A percentile compares a stretch with the other conserved stretches of the same genome.
These are phyloP conservation scores for Amiota mariae DNA, from an alignment of 2,888 invertebrate genomes.

Conservation along the genomic window DNA sequence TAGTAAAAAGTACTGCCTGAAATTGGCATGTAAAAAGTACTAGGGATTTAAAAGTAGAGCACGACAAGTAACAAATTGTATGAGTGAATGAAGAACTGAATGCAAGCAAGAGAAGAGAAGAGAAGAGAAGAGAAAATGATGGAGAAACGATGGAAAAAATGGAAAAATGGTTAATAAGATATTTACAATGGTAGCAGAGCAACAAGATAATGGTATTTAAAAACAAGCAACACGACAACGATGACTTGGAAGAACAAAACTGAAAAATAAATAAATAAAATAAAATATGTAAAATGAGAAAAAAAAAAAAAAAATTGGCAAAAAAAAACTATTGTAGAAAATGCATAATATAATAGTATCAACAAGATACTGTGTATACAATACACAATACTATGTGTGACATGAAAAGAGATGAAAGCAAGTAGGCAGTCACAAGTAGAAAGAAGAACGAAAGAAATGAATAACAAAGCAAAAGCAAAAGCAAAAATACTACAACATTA, in stretches of 20 bases:
- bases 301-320: conserved; percentile 52
- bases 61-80: conserved; percentile 16
- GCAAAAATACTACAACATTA: too few relatives aligned
- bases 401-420: conserved; percentile 22
- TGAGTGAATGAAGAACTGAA: conserved; percentile 34
- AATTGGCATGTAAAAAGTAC: conserved; percentile 21
- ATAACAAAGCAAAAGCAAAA: conserved; percentile 32
- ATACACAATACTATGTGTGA: conserved; percentile 21
- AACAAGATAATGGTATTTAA: conserved; percentile 9
- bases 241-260: not conserved
- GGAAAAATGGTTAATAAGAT: conserved; percentile 60
- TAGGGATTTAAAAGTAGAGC: conserved; percentile 20
- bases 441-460: conserved; percentile 20
- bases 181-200: conserved; percentile 55
- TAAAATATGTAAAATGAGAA: conserved; percentile 8
- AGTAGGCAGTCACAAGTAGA: not conserved
- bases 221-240: not conserved
- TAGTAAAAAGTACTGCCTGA: not conserved
- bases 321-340: conserved; percentile 36
- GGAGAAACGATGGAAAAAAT: conserved; percentile 30
- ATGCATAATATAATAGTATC: conserved; percentile 35
- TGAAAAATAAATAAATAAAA: too few relatives aligned
- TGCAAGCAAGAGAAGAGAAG: conserved; percentile 30
- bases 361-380: too few relatives aligned
- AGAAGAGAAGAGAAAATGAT: conserved; percentile 30